These are phyloP conservation scores for Muscicapa striata DNA, from an alignment of 2,797 vertebrate genomes.

Conservation along the genomic window DNA sequence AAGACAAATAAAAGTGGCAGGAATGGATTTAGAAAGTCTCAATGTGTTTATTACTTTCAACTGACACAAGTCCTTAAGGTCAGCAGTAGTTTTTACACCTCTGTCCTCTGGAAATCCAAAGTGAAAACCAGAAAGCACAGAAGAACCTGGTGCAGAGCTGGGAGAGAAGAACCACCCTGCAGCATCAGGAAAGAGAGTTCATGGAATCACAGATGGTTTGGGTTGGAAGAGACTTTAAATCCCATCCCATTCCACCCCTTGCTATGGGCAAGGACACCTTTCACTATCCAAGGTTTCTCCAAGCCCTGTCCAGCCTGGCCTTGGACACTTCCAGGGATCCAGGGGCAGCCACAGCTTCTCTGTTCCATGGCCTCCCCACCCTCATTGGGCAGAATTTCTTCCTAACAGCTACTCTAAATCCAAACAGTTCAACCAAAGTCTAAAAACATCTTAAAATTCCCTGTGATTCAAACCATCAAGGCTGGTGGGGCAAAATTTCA, in stretches of 20 bases:
- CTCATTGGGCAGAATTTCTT: background rate
- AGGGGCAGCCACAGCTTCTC: background rate
- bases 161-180: background rate
- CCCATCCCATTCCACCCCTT: background rate
- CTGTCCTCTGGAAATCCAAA: background rate
- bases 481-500: background rate
- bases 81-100: background rate
- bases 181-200: background rate
- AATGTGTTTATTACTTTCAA: background rate
- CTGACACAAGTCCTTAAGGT: background rate
- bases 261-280: background rate
- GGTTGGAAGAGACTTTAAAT: background rate
- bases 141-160: background rate
- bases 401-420: background rate
- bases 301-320: fast-evolving
- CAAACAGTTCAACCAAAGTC: fast-evolving
- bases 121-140: background rate
- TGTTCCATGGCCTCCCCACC: fast-evolving
- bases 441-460: background rate
- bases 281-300: fast-evolving
- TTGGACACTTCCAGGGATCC: background rate
- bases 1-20: background rate
- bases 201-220: background rate
- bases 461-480: fast-evolving
- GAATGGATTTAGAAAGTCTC: background rate